Conservation (phyloP, 2,888 invertebrate genomes). For the Sepiola atlantica region DNA sequence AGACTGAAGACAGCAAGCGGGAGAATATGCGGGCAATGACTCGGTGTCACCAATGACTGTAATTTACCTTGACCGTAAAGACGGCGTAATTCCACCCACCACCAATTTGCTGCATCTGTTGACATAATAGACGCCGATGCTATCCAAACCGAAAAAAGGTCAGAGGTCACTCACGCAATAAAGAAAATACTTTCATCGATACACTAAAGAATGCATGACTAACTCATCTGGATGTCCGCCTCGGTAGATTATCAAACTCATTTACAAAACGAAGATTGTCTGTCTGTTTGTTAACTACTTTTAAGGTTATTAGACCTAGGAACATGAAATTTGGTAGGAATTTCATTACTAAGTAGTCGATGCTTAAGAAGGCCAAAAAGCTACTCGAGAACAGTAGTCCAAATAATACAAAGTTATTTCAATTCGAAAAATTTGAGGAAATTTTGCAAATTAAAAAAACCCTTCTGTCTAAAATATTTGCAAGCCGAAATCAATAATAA, state of each 20-base stretch:
- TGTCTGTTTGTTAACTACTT: no score
- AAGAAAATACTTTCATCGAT: background rate
- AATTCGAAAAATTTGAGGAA: no score
- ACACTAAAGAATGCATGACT: slow-evolving; percentile 2
- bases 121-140: background rate
- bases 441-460: no score
- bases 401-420: no score
- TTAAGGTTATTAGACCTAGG: background rate
- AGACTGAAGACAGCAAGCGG: background rate
- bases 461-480: no score
- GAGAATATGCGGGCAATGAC: slow-evolving; percentile 19
- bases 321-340: background rate
- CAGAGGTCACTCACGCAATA: background rate
- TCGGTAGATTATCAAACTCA: background rate
- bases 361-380: no score
- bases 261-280: background rate
- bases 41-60: slow-evolving; percentile 4
- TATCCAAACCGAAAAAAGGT: background rate
- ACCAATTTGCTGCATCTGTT: background rate
- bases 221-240: background rate
- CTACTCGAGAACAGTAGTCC: no score
- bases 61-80: background rate
- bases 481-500: no score
- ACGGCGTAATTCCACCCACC: background rate
- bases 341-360: no score